Percentiles rank a stretch among this genome's conserved stretches.
Conservation (phyloP, 2,888 invertebrate genomes). For the Mermis nigrescens region DNA sequence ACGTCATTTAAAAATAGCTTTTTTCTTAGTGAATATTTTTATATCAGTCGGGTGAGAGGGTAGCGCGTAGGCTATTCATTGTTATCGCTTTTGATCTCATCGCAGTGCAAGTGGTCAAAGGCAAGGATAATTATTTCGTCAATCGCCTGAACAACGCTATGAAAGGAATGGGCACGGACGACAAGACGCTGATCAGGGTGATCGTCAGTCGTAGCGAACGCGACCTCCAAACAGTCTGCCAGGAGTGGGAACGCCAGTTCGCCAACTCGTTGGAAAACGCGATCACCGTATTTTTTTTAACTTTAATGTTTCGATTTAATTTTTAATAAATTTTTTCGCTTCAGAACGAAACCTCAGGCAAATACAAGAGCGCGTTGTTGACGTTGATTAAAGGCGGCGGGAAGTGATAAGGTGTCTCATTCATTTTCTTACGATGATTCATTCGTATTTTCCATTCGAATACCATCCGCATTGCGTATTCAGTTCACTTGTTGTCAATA, state of each 20-base stretch:
- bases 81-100: no score
- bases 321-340: not conserved
- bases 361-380: constrained; percentile 25
- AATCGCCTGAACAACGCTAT: not conserved
- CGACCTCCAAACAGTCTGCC: constrained; percentile 64
- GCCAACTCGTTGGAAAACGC: constrained; percentile 48
- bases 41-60: no score
- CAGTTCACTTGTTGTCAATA: no score
- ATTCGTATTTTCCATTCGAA: no score
- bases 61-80: no score
- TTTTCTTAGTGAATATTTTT: no score
- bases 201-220: constrained; percentile 28
- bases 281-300: not conserved
- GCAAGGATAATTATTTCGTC: not conserved
- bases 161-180: constrained; percentile 29
- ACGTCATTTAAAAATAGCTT: no score
- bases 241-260: constrained; percentile 53
- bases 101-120: not conserved
- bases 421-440: no score
- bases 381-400: not conserved
- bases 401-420: no score
- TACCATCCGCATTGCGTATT: no score
- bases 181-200: constrained; percentile 29
- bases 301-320: not conserved
- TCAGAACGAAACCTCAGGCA: constrained; percentile 25